Percentiles rank a stretch among this genome's conserved stretches.
These are phyloP conservation scores for Mellivora capensis DNA, from an alignment of 2,113 vertebrate species.

Conservation along the genomic window DNA sequence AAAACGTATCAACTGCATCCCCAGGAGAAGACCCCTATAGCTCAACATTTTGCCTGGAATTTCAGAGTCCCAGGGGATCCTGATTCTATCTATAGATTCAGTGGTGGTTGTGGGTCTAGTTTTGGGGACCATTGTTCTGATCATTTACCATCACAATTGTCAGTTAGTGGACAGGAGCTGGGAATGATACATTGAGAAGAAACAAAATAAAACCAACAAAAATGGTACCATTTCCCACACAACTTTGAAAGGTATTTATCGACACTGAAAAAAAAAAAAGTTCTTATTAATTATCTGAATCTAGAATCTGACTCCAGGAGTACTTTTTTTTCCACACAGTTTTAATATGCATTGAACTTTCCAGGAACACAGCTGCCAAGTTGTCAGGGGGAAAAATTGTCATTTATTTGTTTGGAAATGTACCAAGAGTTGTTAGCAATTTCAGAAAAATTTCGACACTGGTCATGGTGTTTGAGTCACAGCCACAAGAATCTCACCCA, in stretches of 20 bases:
- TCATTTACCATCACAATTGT: background rate
- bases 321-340: no score
- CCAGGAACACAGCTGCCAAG: background rate
- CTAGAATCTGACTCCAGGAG: background rate
- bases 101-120: rapidly evolving
- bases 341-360: background rate
- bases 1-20: rapidly evolving
- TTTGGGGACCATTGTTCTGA: rapidly evolving
- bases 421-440: background rate
- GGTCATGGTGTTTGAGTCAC: background rate
- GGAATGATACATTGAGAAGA: background rate
- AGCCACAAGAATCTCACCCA: rapidly evolving
- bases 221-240: background rate
- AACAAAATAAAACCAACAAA: background rate
- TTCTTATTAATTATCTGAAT: rapidly evolving
- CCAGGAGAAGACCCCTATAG: rapidly evolving
- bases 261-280: background rate
- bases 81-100: rapidly evolving
- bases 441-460: background rate
- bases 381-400: background rate
- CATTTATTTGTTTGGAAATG: conserved; percentile 16
- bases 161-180: background rate
- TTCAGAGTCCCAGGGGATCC: background rate
- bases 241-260: background rate
- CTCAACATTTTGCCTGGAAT: background rate